phyloP scores from a whole-genome alignment of 2,888 invertebrate genomes.

The Amphimallon solstitiale region DNA sequence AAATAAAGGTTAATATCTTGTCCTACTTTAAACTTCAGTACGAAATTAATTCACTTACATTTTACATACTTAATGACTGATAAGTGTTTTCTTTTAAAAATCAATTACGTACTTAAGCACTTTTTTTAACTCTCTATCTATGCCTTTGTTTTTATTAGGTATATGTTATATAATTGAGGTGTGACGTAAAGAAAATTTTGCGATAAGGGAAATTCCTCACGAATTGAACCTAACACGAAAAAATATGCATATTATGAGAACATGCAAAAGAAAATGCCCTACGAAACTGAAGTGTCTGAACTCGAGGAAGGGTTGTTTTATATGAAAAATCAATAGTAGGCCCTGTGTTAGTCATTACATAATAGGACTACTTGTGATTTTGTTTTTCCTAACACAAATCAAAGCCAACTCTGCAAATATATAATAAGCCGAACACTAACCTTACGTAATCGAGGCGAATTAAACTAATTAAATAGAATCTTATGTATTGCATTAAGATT shows the following conservation, averaged over 20 bases:
- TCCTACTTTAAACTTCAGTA: not conserved
- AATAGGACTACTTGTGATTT: not conserved
- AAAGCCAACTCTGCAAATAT: not conserved
- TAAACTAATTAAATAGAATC: not conserved
- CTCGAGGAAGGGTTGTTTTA: constrained; percentile 14
- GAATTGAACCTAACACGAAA: not conserved
- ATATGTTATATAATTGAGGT: constrained; percentile 7
- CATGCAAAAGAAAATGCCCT: too few species aligned
- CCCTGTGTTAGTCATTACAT: constrained; percentile 9
- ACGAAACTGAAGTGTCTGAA: not conserved
- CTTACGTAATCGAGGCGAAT: constrained; percentile 19
- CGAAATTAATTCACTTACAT: not conserved
- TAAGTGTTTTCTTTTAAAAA: not conserved
- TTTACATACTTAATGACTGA: not conserved
- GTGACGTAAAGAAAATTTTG: constrained; percentile 16
- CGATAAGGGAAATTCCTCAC: not conserved
- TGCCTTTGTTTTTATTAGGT: not conserved
- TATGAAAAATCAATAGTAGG: constrained; percentile 24
- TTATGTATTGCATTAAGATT: not conserved
- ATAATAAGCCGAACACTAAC: not conserved
- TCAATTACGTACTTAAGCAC: too few species aligned
- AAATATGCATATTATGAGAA: too few species aligned
- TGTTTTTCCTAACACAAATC: not conserved
- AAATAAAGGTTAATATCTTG: constrained; percentile 27
- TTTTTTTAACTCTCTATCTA: not conserved